phyloP scores from a whole-genome alignment of 2,888 invertebrate species.

The Cephonodes hylas region DNA sequence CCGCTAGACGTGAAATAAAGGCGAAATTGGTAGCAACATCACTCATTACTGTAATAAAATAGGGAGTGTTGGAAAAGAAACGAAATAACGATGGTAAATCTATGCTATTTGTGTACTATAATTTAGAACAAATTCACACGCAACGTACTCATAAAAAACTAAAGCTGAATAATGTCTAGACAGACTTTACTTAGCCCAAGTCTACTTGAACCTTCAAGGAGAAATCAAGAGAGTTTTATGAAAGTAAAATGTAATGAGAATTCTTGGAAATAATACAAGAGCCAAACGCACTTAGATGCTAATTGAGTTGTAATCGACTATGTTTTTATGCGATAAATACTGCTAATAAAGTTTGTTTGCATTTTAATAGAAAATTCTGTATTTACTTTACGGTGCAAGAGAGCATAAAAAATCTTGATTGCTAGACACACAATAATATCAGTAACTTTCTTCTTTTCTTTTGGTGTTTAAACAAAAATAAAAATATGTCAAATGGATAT shows the following conservation, averaged over 20 bases:
- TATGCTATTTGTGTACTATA: neutral
- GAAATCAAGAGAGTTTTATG: neutral
- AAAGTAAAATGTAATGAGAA: neutral
- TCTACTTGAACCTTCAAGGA: neutral
- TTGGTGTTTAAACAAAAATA: no score
- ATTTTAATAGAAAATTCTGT: no score
- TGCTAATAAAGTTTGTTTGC: no score
- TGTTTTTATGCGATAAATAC: no score
- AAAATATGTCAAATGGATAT: no score
- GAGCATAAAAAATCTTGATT: no score
- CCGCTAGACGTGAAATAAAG: neutral
- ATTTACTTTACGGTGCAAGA: neutral
- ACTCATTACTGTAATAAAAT: neutral
- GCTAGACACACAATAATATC: no score
- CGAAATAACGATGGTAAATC: neutral
- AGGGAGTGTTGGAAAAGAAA: neutral
- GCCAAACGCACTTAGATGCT: neutral
- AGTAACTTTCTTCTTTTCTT: no score
- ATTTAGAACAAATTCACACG: neutral
- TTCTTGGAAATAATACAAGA: neutral
- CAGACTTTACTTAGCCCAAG: neutral
- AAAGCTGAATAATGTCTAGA: neutral
- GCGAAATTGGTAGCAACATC: neutral
- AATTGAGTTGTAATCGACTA: neutral
- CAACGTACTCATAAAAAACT: neutral